A percentile compares a stretch with the other conserved stretches of the same genome.
Conservation (phyloP, 2,113 vertebrate genomes). For the Microtus montanus region DNA sequence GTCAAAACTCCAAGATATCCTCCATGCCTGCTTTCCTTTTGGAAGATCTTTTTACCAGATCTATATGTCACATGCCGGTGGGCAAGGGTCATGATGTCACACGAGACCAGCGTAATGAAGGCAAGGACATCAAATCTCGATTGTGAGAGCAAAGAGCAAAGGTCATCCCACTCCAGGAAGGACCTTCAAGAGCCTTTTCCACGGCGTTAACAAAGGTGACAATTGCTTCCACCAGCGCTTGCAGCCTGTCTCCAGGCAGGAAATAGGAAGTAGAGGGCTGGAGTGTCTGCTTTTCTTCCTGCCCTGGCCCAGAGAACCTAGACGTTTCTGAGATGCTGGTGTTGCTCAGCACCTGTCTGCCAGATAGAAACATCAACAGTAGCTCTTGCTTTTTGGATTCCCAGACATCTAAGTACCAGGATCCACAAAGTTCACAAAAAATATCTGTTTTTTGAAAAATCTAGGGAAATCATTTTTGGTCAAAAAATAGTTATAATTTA, state of each 20-base stretch:
- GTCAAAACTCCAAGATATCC: background rate
- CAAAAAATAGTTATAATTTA: background rate
- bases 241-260: background rate
- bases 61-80: background rate
- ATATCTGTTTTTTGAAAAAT: constrained; percentile 3
- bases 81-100: background rate
- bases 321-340: background rate
- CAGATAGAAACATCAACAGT: background rate
- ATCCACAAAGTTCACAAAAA: background rate
- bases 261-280: background rate
- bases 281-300: background rate
- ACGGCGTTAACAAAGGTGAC: background rate
- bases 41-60: background rate
- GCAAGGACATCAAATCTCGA: background rate
- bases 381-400: background rate
- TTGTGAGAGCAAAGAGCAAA: background rate
- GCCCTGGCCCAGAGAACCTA: background rate
- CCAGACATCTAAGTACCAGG: background rate
- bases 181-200: background rate
- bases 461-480: background rate
- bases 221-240: background rate
- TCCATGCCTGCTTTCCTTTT: background rate
- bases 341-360: background rate
- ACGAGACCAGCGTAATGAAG: background rate
- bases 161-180: background rate